Evolutionary conservation across 2,113 vertebrate genomes (phyloP), one percentile per base, ranked within the genome.

Genomic region (Potamarius usumacintae): DNA sequence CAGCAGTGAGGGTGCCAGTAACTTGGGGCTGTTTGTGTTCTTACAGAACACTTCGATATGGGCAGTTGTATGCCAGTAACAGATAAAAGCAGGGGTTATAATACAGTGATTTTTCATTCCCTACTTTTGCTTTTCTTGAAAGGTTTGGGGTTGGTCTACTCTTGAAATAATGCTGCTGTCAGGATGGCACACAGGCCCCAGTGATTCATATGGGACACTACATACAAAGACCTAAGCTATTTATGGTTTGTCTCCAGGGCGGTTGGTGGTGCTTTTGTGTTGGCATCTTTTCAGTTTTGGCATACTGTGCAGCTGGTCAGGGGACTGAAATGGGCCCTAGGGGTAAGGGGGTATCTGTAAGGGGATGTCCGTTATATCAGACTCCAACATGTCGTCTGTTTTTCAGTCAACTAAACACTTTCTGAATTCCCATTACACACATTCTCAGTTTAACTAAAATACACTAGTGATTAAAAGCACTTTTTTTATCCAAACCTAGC

Each of bases 1-100:
- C 95, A 95, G 63, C 95, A 96, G 78, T 96, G 89, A 93, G 30
- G 8, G 20, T 79, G 52, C 10, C 34, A 27, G 25, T 65, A 63
- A 12, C 60, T 30, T 6, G 53, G 55, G n/a, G 9, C 30, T 20
- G 2, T 57, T 22, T 30, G n/a, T 79, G 20, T 5, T 76, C 62
- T 27, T 42, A 57, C 53, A 50, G 52, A 82, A 77, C 27, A 53
- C 42, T n/a, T 14, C 22, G 69, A 27, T 48, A 65, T 4, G 10
- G 5, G 5, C 67, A 62, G 34, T 5, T 76, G 22, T 18, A 25
- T 7, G 52, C 80, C 52, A 5, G 8, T 1, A 65, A 12, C n/a
- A 58, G 60, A 69, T n/a, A 79, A 55, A 1, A 48, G 15, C 27
- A 25, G 2, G 71, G 71, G 17, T 14, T 34, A 17, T 60, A 1